Conservation (phyloP, 2,113 vertebrate species). For the Gasterosteus aculeatus region DNA sequence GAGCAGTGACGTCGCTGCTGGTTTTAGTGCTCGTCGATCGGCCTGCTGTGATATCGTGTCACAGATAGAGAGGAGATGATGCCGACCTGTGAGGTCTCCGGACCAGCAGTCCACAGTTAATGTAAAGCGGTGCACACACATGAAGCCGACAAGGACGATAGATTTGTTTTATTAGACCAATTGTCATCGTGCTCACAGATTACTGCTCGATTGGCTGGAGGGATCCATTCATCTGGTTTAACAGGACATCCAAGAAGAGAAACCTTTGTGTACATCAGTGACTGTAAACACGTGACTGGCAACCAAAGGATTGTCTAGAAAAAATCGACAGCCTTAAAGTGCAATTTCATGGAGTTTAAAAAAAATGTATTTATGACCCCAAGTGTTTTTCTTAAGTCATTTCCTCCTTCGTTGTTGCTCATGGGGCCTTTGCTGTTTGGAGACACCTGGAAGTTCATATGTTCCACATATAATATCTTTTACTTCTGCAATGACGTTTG, state of each 20-base stretch:
- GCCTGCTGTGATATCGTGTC: slow-evolving; percentile 67
- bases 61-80: slow-evolving; percentile 50
- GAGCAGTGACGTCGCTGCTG: slow-evolving; percentile 49
- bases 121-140: slow-evolving; percentile 46
- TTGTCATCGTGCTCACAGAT: slow-evolving; percentile 61
- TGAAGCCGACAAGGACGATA: slow-evolving; percentile 33
- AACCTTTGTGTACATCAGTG: slow-evolving; percentile 17
- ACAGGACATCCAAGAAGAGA: slow-evolving; percentile 27
- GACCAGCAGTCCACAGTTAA: slow-evolving; percentile 27
- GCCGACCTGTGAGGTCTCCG: slow-evolving; percentile 2
- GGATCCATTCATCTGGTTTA: slow-evolving; percentile 47
- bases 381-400: neutral
- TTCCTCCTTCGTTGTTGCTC: neutral
- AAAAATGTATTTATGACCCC: too few relatives aligned
- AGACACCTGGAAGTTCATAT: neutral
- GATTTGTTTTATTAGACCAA: slow-evolving; percentile 54
- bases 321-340: neutral
- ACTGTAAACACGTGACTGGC: slow-evolving; percentile 31
- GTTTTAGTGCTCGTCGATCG: slow-evolving; percentile 59
- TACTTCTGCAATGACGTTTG: neutral
- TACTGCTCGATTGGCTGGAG: slow-evolving; percentile 30
- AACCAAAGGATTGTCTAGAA: slow-evolving; percentile 48
- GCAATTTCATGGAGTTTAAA: neutral
- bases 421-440: neutral
- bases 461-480: neutral